Evolutionary conservation across 2,113 vertebrate species (phyloP), one percentile per base, ranked within the genome.

Genomic region (Uria lomvia): DNA sequence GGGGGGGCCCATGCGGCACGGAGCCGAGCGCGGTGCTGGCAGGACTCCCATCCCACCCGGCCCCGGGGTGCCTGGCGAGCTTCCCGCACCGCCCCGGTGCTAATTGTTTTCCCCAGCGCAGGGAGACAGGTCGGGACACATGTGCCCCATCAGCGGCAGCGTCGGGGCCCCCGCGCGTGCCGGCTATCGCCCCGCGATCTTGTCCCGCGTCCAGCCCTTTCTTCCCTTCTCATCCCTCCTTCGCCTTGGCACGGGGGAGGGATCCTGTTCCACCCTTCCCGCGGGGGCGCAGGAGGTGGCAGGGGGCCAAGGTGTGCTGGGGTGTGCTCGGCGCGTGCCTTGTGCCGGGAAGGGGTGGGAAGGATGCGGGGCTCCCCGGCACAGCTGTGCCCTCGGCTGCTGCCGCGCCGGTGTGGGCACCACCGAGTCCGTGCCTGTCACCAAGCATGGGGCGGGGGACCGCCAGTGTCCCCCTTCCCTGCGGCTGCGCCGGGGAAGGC

Each of bases 371-470:
- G 47, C 36, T 85, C 58, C 67, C 42, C 12, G 9, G 71, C 56
- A 15, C 49, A 18, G 50, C 81, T 0, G 5, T 75, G 62, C 62
- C 71, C n/a, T 11, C 1, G 13, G 67, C 22, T 86, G 36, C 81
- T 40, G 3, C 76, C 2, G 0, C 2, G 12, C 26, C 4, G 0
- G 18, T 1, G 1, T 7, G 38, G 45, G 53, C 52, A 11, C 34
- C 1, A 12, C 42, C 7, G 1, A 40, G n/a, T 58, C 65, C 5
- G 0, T 15, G 42, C 20, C 32, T 1, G 4, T 40, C 34, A 43
- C 52, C 14, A 9, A 0, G 8, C 18, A 2, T 0, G 5, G 58
- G 13, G 34, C 0, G 1, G 14, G 66, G 29, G 9, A 11, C 16
- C 8, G 20, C 13, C 2, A 1, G 21, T 11, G 68, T 72, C 29